Base-by-base conservation (phyloP, 2,797 vertebrate species). In the Pelodytes ibericus region DNA sequence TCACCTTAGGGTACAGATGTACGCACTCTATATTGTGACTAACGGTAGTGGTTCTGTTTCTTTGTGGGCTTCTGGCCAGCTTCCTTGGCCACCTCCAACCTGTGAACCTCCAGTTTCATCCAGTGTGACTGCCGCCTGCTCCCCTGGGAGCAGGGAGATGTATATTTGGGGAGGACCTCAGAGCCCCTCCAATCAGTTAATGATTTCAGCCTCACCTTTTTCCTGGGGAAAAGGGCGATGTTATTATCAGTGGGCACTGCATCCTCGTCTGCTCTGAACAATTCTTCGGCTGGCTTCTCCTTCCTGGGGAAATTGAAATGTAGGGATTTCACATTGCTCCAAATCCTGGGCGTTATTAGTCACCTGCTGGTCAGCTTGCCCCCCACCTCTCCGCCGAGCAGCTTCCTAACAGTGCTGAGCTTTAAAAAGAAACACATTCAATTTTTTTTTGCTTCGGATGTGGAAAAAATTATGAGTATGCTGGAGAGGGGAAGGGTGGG, bases 241-340 rank as follows among this genome's bases (percentile, higher is more conserved):
- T 15, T 4, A 29, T 2, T 15, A 58, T 25, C 1, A 36, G 33
- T 27, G 2, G 27, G 20, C 10, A 24, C 59, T 31, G 29, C 18
- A n/a, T 41, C 29, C 27, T 33, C 29, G 4, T 41, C 33, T 39
- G n/a, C 49, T 63, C 6, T 39, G 61, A 63, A 63, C 61, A 64
- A 64, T 64, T 44, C 36, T 2, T 36, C 8, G 30, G 36, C 10
- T 24, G 4, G 3, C 22, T 64, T 64, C 9, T 41, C 44, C 30
- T 64, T 47, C 39, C 63, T 66, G 24, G 49, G 63, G 63, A 66
- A 66, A 49, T 4, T 58, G 56, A 27, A 58, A 27, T 26, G 26
- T 26, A 26, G 56, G 26, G 11, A 20, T 6, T 53, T 53, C 18
- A 53, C 56, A 26, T 58, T 7, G 1, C 29, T 20, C 2, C 41